These are phyloP conservation scores for Sesia apiformis DNA, from an alignment of 2,888 invertebrate genomes.

Conservation along the genomic window DNA sequence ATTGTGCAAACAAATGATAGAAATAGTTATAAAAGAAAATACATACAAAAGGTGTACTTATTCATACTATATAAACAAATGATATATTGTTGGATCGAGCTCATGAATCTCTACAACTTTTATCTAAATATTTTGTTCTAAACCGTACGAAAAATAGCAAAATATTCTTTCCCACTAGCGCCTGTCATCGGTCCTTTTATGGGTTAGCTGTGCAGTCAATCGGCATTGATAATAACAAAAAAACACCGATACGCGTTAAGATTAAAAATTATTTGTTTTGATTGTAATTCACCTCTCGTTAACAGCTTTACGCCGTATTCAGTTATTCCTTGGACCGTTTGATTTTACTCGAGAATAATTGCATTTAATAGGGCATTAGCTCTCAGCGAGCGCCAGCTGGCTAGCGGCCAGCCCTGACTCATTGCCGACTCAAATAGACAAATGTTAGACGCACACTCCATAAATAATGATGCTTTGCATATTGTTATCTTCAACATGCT, in stretches of 20 bases:
- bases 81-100: no score
- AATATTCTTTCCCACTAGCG: no score
- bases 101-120: no score
- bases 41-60: not conserved
- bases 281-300: slow-evolving; percentile 22
- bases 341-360: slow-evolving; percentile 38
- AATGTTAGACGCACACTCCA: slow-evolving; percentile 13
- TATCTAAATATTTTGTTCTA: no score
- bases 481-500: not conserved
- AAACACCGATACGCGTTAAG: no score
- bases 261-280: slow-evolving; percentile 6
- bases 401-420: slow-evolving; percentile 44
- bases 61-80: not conserved
- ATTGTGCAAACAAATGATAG: no score
- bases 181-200: no score
- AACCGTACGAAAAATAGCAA: no score
- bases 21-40: no score
- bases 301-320: slow-evolving; percentile 24
- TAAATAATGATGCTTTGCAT: slow-evolving; percentile 18
- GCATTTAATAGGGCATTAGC: slow-evolving; percentile 48
- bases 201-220: no score
- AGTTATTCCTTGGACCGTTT: slow-evolving; percentile 28
- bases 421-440: slow-evolving; percentile 36
- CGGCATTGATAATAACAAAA: no score
- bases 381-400: slow-evolving; percentile 40